Conservation (phyloP, 2,888 invertebrate species). For the Cantharis rufa region DNA sequence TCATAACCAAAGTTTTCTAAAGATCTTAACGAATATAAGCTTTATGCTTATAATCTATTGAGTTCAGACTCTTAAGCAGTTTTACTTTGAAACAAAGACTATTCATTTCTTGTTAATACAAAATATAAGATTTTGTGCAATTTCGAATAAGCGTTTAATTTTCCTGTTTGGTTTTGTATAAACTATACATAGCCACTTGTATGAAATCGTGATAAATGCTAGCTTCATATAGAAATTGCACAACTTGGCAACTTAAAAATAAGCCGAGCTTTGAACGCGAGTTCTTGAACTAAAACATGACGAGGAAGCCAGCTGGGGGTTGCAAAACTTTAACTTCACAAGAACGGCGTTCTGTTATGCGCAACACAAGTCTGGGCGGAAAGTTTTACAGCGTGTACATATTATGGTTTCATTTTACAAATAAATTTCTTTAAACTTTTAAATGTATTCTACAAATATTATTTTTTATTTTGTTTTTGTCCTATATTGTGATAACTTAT, state of each 20-base stretch:
- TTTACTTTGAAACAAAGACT: constrained; percentile 49
- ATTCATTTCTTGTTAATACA: constrained; percentile 49
- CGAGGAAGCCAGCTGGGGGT: constrained; percentile 48
- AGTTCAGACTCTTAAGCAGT: constrained; percentile 45
- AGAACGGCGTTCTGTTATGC: constrained; percentile 35
- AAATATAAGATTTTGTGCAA: constrained; percentile 34
- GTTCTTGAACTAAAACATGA: constrained; percentile 46
- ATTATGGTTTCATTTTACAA: constrained; percentile 48
- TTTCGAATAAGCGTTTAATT: constrained; percentile 23
- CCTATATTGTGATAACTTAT: neutral
- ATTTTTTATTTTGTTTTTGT: neutral
- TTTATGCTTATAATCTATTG: constrained; percentile 45
- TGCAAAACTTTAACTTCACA: constrained; percentile 42
- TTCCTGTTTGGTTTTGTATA: neutral
- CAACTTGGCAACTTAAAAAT: constrained; percentile 50
- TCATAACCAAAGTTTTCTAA: constrained; percentile 48
- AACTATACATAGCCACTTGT: constrained; percentile 28
- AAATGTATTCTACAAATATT: constrained; percentile 39
- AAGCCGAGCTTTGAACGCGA: constrained; percentile 45
- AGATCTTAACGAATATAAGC: constrained; percentile 43
- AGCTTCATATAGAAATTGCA: constrained; percentile 47
- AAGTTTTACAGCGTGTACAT: constrained; percentile 52
- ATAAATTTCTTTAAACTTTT: constrained; percentile 52
- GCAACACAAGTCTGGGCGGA: constrained; percentile 41
- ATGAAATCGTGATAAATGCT: constrained; percentile 28